Evolutionary conservation across 2,797 vertebrate species (phyloP).

Genomic region (Cottoperca gobio): DNA sequence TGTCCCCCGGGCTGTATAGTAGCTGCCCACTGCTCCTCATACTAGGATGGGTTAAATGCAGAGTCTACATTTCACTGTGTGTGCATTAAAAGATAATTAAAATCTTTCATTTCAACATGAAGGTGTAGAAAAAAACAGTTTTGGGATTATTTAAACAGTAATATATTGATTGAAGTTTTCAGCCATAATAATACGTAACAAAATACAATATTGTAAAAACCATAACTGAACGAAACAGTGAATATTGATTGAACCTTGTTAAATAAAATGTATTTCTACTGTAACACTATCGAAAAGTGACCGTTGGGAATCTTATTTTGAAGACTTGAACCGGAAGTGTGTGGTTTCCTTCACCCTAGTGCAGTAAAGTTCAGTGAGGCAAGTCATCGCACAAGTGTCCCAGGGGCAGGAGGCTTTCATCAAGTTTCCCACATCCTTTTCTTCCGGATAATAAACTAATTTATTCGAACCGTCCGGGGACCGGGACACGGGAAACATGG

Average conservation of each 20-base stretch:
- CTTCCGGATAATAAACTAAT: not conserved
- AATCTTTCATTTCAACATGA: no score
- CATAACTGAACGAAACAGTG: not conserved
- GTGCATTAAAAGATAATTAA: no score
- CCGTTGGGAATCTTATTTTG: slow-evolving; percentile 31
- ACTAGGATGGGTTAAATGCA: no score
- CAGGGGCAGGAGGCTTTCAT: not conserved
- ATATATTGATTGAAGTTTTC: no score
- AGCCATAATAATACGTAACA: not conserved
- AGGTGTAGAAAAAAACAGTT: no score
- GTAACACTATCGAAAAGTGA: rapidly evolving
- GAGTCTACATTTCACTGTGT: no score
- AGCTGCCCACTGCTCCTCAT: no score
- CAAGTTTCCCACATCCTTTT: slow-evolving; percentile 23
- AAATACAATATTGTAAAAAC: not conserved
- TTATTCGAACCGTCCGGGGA: not conserved
- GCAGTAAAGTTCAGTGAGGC: slow-evolving; percentile 51
- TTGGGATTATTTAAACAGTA: no score
- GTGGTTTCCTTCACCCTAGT: rapidly evolving
- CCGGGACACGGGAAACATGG: slow-evolving; percentile 74
- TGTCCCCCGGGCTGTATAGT: no score
- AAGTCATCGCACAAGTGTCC: slow-evolving; percentile 37
- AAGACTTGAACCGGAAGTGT: slow-evolving; percentile 4
- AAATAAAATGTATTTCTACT: no score
- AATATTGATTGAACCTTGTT: not conserved